These are phyloP conservation scores for Quadroppia sp. DNA, from an alignment of 2,888 invertebrate species.

Conservation along the genomic window DNA sequence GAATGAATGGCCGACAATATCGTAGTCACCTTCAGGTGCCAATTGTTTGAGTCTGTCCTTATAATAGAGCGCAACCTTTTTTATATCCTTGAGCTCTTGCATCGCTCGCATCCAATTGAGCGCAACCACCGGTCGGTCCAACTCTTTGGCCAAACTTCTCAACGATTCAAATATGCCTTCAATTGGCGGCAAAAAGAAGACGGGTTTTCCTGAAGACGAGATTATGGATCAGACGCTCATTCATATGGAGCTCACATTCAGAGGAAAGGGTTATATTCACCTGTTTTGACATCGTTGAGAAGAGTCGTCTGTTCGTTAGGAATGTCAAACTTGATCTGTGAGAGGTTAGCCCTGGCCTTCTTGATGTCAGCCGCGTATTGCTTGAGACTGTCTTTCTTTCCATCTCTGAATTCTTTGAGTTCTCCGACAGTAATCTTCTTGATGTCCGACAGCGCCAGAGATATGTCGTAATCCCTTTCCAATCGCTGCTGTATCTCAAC, in stretches of 20 bases:
- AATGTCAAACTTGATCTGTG: conserved; percentile 57
- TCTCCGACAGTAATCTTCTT: conserved; percentile 73
- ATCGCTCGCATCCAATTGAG: conserved; percentile 68
- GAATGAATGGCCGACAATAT: conserved; percentile 88
- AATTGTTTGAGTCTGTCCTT: conserved; percentile 65
- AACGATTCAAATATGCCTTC: conserved; percentile 76
- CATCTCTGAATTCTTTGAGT: conserved; percentile 59
- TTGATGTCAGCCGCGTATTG: conserved; percentile 39
- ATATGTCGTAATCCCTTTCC: conserved; percentile 85
- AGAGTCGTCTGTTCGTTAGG: conserved; percentile 68
- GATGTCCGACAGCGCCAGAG: conserved; percentile 85
- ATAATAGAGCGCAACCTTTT: conserved; percentile 42
- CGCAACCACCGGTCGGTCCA: conserved; percentile 76
- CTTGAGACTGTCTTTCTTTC: conserved; percentile 49
- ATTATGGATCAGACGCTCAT: too few relatives aligned
- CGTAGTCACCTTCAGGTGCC: conserved; percentile 78
- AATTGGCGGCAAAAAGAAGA: conserved; percentile 71
- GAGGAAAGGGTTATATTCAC: not conserved
- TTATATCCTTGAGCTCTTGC: conserved; percentile 39
- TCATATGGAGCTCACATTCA: too few relatives aligned
- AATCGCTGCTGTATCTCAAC: conserved; percentile 96
- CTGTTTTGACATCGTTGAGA: conserved; percentile 54
- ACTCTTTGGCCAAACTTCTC: conserved; percentile 65
- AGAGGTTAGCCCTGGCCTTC: conserved; percentile 33
- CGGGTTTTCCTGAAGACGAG: conserved; percentile 48